A percentile compares a stretch with the other conserved stretches of the same genome.
These are phyloP conservation scores for Papilio polytes DNA, from an alignment of 1,140 invertebrate genomes.

Conservation along the genomic window DNA sequence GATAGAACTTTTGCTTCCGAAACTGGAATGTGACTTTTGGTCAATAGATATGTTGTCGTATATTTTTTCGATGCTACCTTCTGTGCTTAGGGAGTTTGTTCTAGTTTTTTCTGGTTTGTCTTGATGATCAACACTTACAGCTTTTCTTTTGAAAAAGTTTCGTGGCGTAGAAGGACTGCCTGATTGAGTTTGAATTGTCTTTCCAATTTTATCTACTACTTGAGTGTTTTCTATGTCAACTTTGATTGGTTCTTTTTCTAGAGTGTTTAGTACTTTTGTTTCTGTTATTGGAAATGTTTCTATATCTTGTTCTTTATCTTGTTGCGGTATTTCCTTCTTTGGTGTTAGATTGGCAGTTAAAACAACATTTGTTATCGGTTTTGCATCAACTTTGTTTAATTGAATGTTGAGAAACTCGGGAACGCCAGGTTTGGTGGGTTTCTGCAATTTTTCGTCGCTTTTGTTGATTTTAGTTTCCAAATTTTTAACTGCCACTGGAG, in stretches of 20 bases:
- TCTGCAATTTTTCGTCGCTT: conserved; percentile 76
- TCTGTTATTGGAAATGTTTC: conserved; percentile 63
- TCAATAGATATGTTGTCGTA: conserved; percentile 80
- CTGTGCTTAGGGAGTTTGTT: conserved; percentile 74
- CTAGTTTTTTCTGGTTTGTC: conserved; percentile 71
- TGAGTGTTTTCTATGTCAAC: conserved; percentile 56
- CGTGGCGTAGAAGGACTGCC: conserved; percentile 72
- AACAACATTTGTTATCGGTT: conserved; percentile 85
- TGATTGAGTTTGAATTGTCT: conserved; percentile 49
- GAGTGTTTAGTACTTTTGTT: conserved; percentile 51
- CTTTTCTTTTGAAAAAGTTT: conserved; percentile 75
- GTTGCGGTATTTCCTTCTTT: conserved; percentile 73
- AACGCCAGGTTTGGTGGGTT: conserved; percentile 71
- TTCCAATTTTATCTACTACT: conserved; percentile 57
- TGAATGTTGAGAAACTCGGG: conserved; percentile 89
- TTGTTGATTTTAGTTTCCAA: conserved; percentile 67
- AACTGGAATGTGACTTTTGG: conserved; percentile 78
- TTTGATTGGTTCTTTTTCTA: conserved; percentile 60
- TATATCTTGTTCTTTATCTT: conserved; percentile 65
- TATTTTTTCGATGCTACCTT: conserved; percentile 75
- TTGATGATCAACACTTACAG: conserved; percentile 67
- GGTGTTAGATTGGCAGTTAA: conserved; percentile 84
- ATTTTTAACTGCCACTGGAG: conserved; percentile 51
- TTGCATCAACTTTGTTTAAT: conserved; percentile 87
- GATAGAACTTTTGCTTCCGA: conserved; percentile 83